A percentile compares a stretch with the other conserved stretches of the same genome.
phyloP scores from a whole-genome alignment of 2,888 invertebrate genomes.

The Microctonus hyperodae region DNA sequence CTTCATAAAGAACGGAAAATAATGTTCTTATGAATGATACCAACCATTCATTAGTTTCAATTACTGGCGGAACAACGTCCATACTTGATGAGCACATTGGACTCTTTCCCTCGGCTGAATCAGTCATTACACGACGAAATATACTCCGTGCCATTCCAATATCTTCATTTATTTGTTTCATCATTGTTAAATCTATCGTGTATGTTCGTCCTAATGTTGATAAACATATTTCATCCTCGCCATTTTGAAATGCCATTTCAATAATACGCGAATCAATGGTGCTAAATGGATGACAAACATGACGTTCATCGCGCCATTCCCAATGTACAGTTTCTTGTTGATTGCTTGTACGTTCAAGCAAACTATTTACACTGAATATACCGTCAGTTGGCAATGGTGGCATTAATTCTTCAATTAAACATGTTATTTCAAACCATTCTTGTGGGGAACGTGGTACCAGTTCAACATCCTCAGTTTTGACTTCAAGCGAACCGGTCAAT shows the following conservation, averaged over 20 bases:
- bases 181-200: slow-evolving; percentile 94
- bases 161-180: slow-evolving; percentile 99
- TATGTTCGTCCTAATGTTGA: slow-evolving; percentile 92
- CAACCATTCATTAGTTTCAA: slow-evolving; percentile 61
- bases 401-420: slow-evolving; percentile 96
- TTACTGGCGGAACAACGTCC: slow-evolving; percentile 61
- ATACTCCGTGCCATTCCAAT: slow-evolving; percentile 94
- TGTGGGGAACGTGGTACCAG: slow-evolving; percentile 91
- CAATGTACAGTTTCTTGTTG: slow-evolving; percentile 83
- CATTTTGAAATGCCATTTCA: slow-evolving; percentile 91
- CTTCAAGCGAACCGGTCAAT: slow-evolving; percentile 85
- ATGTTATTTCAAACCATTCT: slow-evolving; percentile 96
- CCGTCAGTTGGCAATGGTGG: slow-evolving; percentile 95
- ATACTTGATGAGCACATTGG: slow-evolving; percentile 59
- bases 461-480: slow-evolving; percentile 74
- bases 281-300: slow-evolving; percentile 89
- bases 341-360: slow-evolving; percentile 79
- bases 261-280: slow-evolving; percentile 92
- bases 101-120: slow-evolving; percentile 64
- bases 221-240: slow-evolving; percentile 94
- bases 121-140: slow-evolving; percentile 78
- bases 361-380: slow-evolving; percentile 91
- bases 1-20: slow-evolving; percentile 95
- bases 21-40: slow-evolving; percentile 75
- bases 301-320: slow-evolving; percentile 98